Conservation (phyloP, 2,113 vertebrate genomes). For the Geococcyx californianus region DNA sequence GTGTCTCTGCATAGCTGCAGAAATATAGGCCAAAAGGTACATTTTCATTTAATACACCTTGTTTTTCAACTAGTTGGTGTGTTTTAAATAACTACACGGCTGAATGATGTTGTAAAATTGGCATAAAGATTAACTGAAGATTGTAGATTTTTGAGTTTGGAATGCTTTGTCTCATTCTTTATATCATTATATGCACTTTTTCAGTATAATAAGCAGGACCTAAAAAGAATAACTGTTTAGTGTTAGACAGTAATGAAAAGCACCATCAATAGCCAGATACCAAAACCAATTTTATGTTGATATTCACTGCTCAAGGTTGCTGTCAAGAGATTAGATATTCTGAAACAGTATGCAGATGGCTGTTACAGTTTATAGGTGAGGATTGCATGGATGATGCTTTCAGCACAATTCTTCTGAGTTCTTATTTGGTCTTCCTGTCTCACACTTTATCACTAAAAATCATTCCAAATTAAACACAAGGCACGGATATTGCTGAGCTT, state of each 20-base stretch:
- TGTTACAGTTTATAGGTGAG: background rate
- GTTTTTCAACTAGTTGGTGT: background rate
- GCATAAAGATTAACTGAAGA: background rate
- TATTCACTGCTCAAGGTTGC: rapidly evolving
- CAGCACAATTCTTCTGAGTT: background rate
- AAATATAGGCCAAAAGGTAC: background rate
- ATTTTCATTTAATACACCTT: background rate
- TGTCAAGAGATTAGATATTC: background rate
- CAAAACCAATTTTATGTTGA: background rate
- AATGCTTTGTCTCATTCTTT: background rate
- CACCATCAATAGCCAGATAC: background rate
- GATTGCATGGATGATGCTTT: background rate
- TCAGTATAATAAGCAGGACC: background rate
- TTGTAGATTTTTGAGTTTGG: background rate
- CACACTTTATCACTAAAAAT: background rate
- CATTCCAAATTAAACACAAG: background rate
- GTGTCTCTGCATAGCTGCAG: background rate
- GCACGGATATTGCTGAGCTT: background rate
- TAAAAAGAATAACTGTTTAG: background rate
- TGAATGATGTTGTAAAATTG: background rate
- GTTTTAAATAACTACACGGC: background rate
- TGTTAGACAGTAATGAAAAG: background rate
- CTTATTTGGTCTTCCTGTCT: background rate
- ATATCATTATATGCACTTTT: background rate
- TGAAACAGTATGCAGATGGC: background rate